These are phyloP conservation scores for Zaprionus davidi DNA, from an alignment of 1,140 invertebrate genomes.

Conservation along the genomic window DNA sequence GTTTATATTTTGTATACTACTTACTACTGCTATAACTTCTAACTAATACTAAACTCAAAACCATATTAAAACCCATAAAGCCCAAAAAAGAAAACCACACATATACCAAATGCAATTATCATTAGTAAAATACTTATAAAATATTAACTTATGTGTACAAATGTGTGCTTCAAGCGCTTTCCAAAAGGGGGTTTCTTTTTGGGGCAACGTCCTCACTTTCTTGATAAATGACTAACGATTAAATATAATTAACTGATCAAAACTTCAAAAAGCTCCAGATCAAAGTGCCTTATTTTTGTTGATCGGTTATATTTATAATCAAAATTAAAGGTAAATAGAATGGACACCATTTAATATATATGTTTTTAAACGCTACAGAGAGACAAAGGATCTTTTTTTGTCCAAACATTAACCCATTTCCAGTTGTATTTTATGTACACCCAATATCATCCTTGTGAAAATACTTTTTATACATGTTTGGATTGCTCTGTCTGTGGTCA, in stretches of 20 bases:
- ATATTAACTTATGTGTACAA: slow-evolving; percentile 39
- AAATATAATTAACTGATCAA: slow-evolving; percentile 12
- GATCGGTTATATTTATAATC: slow-evolving; percentile 6
- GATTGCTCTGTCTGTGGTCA: slow-evolving; percentile 38
- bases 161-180: slow-evolving; percentile 48
- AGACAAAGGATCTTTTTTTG: slow-evolving; percentile 21
- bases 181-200: slow-evolving; percentile 39
- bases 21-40: slow-evolving; percentile 77
- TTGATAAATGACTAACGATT: slow-evolving; percentile 12
- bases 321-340: slow-evolving; percentile 35
- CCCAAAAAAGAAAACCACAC: slow-evolving; percentile 37
- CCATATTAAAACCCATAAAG: slow-evolving; percentile 59
- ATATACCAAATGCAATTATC: slow-evolving; percentile 46
- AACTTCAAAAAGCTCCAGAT: slow-evolving; percentile 20
- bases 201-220: slow-evolving; percentile 1
- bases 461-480: slow-evolving; percentile 29
- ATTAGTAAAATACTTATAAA: slow-evolving; percentile 38
- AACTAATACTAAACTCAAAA: slow-evolving; percentile 68
- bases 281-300: slow-evolving; percentile 13
- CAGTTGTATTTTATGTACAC: slow-evolving; percentile 8
- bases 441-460: slow-evolving; percentile 21
- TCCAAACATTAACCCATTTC: slow-evolving; percentile 14
- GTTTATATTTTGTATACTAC: slow-evolving; percentile 81
- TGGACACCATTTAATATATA: slow-evolving; percentile 22
- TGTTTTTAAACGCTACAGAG: slow-evolving; percentile 29